Conservation (phyloP, 2,113 vertebrate genomes). For the Myiopsitta monachus region DNA sequence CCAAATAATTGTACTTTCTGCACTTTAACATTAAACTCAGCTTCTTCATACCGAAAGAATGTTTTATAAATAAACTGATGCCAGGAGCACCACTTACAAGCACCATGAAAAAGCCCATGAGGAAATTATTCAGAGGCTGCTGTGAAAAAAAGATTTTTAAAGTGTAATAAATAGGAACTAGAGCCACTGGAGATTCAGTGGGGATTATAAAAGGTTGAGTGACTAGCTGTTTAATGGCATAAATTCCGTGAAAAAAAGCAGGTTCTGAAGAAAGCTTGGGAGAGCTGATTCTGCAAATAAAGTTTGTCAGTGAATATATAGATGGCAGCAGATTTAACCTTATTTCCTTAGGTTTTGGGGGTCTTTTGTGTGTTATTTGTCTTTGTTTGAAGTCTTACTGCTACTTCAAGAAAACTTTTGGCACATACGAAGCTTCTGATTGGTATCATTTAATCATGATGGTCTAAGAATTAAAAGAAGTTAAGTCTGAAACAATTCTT, state of each 20-base stretch:
- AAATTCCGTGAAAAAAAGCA: neutral
- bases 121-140: neutral
- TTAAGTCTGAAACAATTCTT: neutral
- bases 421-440: neutral
- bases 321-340: neutral
- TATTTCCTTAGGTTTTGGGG: neutral
- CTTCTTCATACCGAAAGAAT: neutral
- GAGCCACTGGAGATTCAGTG: neutral
- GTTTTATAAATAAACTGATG: neutral
- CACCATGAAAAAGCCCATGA: neutral
- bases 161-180: neutral
- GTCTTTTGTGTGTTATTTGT: neutral
- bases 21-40: neutral
- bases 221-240: neutral
- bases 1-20: neutral
- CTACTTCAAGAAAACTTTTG: neutral
- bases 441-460: neutral
- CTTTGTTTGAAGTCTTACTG: neutral
- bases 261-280: neutral
- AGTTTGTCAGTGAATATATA: neutral
- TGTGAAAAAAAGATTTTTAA: neutral
- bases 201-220: neutral
- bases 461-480: neutral
- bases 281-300: neutral
- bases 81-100: neutral